phyloP scores from a whole-genome alignment of 2,888 invertebrate genomes.

The Epinotia bilunana region DNA sequence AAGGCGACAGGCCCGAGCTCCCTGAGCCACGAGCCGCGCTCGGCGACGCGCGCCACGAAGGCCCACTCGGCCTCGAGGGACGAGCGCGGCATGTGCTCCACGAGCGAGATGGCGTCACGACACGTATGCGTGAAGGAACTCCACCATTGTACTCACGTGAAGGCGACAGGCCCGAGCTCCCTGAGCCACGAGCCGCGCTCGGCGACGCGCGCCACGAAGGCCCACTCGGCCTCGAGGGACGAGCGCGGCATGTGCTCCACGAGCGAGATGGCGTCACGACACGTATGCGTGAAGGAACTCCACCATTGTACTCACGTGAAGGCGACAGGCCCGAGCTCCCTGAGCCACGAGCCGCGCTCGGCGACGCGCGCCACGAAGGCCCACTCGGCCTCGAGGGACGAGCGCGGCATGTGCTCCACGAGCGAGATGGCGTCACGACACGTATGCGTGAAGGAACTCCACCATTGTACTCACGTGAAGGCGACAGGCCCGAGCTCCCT shows the following conservation, averaged over 20 bases:
- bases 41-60: conserved; percentile 91
- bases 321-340: conserved; percentile 88
- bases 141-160: conserved; percentile 84
- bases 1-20: conserved; percentile 90
- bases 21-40: conserved; percentile 90
- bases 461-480: conserved; percentile 86
- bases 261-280: conserved; percentile 91
- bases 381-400: conserved; percentile 94
- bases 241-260: conserved; percentile 89
- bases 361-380: conserved; percentile 91
- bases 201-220: conserved; percentile 91
- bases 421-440: conserved; percentile 92
- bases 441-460: too few species aligned
- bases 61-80: conserved; percentile 94
- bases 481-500: conserved; percentile 89
- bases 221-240: conserved; percentile 94
- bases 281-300: too few species aligned
- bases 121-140: too few species aligned
- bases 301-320: conserved; percentile 86
- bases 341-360: conserved; percentile 90
- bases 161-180: conserved; percentile 89
- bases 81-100: conserved; percentile 89
- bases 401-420: conserved; percentile 89
- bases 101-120: conserved; percentile 91
- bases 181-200: conserved; percentile 91